Conservation (phyloP, 2,113 vertebrate genomes). For the Patagioenas fasciata region DNA sequence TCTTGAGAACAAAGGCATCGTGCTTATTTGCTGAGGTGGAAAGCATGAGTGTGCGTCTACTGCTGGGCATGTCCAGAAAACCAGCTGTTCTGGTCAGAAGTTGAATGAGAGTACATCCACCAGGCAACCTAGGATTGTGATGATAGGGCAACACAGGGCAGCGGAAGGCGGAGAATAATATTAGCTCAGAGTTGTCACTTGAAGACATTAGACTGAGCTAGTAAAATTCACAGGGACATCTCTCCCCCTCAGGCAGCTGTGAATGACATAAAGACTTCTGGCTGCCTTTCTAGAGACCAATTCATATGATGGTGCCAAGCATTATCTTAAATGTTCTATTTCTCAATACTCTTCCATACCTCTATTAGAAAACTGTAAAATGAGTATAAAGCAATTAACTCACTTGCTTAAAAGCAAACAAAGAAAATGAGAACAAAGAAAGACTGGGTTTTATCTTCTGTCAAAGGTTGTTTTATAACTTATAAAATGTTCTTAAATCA, state of each 20-base stretch:
- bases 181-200: background rate
- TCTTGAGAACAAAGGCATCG: background rate
- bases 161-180: background rate
- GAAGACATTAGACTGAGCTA: background rate
- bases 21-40: background rate
- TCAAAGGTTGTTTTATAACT: background rate
- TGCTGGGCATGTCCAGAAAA: background rate
- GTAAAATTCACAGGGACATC: background rate
- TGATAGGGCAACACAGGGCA: background rate
- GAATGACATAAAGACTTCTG: background rate
- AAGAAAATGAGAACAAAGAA: background rate
- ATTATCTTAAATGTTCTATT: background rate
- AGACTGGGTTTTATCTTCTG: background rate
- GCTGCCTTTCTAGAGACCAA: background rate
- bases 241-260: background rate
- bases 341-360: background rate
- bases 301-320: background rate
- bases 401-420: conserved; percentile 20
- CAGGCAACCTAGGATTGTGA: background rate
- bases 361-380: background rate
- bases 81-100: background rate
- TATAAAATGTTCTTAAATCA: background rate
- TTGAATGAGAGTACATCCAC: background rate
- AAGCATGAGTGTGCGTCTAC: background rate
- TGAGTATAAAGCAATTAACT: background rate